These are phyloP conservation scores for Rhingia campestris DNA, from an alignment of 2,888 invertebrate species.

Conservation along the genomic window DNA sequence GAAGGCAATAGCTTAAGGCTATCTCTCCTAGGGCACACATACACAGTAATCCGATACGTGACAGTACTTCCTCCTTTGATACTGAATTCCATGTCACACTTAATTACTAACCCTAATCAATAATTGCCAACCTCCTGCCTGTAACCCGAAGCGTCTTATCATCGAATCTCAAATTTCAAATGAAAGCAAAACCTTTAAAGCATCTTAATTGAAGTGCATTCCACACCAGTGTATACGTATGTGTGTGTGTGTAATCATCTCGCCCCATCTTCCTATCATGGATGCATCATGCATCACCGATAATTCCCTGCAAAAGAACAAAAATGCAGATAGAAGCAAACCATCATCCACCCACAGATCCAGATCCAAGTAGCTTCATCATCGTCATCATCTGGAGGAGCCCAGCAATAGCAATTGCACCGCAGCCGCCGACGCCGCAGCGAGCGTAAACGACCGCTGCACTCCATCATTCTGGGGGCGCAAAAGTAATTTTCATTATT, in stretches of 20 bases:
- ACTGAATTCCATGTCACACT: constrained; percentile 13
- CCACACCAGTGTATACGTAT: neutral
- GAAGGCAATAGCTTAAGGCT: neutral
- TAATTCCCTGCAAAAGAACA: constrained; percentile 26
- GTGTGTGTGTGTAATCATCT: constrained; percentile 7
- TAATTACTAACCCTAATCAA: constrained; percentile 30
- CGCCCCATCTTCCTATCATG: constrained; percentile 19
- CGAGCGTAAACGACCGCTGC: constrained; percentile 19
- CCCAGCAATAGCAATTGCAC: constrained; percentile 3
- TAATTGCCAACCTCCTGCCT: neutral
- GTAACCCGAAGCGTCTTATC: neutral
- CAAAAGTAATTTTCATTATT: constrained; percentile 56
- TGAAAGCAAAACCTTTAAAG: constrained; percentile 17
- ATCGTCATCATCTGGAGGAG: constrained; percentile 17
- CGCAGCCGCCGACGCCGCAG: neutral
- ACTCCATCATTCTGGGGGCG: constrained; percentile 38
- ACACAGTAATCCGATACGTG: constrained; percentile 21
- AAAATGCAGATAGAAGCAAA: neutral
- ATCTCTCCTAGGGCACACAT: neutral
- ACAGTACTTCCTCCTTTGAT: neutral
- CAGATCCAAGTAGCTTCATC: constrained; percentile 10
- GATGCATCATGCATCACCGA: constrained; percentile 40
- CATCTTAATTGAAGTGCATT: constrained; percentile 26
- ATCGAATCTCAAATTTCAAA: constrained; percentile 30
- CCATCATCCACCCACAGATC: constrained; percentile 35